These are phyloP conservation scores for Chlorodrepanis virens DNA, from an alignment of 2,113 vertebrate species.

Conservation along the genomic window DNA sequence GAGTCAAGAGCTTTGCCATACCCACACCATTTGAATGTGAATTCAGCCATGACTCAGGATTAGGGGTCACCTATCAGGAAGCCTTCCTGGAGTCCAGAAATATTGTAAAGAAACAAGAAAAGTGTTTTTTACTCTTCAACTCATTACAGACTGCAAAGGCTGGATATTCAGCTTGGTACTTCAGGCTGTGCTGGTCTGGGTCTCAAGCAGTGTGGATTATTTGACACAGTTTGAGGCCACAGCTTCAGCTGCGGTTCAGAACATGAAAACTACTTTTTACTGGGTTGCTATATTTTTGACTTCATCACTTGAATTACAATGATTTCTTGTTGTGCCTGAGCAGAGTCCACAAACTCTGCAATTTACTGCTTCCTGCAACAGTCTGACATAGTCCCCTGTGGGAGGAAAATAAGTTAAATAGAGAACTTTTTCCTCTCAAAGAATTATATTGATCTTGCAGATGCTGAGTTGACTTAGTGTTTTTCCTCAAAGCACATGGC, in stretches of 20 bases:
- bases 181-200: background rate
- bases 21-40: fast-evolving
- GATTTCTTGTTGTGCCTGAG: slow-evolving; percentile 48
- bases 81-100: background rate
- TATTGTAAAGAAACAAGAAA: background rate
- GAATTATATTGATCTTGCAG: slow-evolving; percentile 56
- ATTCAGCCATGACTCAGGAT: background rate
- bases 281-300: background rate
- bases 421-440: slow-evolving; percentile 27
- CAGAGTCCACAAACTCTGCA: slow-evolving; percentile 19
- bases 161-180: background rate
- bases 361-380: slow-evolving; percentile 60
- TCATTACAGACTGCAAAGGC: background rate
- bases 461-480: slow-evolving; percentile 34
- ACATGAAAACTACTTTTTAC: slow-evolving; percentile 17
- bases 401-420: slow-evolving; percentile 15
- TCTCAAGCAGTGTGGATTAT: background rate
- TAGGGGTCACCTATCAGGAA: background rate
- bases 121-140: background rate
- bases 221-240: background rate
- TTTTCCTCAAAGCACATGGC: slow-evolving; percentile 46
- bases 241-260: background rate
- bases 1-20: background rate
- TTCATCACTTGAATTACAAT: slow-evolving; percentile 29
- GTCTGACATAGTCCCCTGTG: background rate